Evolutionary conservation across 2,888 invertebrate genomes (phyloP).

Genomic region (Habroteleia sp.): DNA sequence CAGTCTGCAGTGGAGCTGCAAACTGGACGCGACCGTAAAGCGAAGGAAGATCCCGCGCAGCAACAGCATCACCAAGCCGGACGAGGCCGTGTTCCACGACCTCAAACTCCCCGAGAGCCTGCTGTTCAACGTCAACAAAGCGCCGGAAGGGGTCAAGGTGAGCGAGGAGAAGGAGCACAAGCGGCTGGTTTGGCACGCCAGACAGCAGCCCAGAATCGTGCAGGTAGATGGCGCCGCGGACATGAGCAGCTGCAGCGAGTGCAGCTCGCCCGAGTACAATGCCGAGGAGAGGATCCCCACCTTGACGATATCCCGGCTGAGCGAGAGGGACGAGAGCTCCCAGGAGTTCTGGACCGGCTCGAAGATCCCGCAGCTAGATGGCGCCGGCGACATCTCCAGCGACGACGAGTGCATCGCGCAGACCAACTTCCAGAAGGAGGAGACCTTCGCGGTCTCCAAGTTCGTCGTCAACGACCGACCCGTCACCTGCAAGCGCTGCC

Average conservation of each 20-base stretch:
- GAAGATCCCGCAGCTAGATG: constrained; percentile 86
- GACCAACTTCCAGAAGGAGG: constrained; percentile 51
- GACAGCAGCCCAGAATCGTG: constrained; percentile 81
- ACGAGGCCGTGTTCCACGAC: constrained; percentile 77
- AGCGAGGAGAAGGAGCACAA: constrained; percentile 80
- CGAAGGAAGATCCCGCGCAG: constrained; percentile 84
- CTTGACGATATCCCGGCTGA: constrained; percentile 84
- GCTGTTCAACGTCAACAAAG: constrained; percentile 78
- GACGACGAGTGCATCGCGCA: constrained; percentile 74
- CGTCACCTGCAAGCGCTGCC: constrained; percentile 93
- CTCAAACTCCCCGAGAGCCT: constrained; percentile 80
- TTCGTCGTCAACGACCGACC: constrained; percentile 85
- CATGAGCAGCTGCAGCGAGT: constrained; percentile 81
- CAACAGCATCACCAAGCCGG: constrained; percentile 70
- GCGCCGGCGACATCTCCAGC: constrained; percentile 86
- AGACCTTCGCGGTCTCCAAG: constrained; percentile 75
- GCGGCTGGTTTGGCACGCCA: constrained; percentile 78
- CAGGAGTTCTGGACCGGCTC: constrained; percentile 66
- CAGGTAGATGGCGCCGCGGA: constrained; percentile 84
- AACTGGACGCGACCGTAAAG: constrained; percentile 86
- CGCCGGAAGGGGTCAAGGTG: constrained; percentile 59
- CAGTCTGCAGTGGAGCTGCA: constrained; percentile 87
- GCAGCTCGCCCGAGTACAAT: constrained; percentile 79
- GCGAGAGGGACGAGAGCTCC: constrained; percentile 86
- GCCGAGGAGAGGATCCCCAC: constrained; percentile 70